Percentiles rank a stretch among this genome's conserved stretches.
Conservation (phyloP, 2,113 vertebrate species). For the Chlamydotis undulata region DNA sequence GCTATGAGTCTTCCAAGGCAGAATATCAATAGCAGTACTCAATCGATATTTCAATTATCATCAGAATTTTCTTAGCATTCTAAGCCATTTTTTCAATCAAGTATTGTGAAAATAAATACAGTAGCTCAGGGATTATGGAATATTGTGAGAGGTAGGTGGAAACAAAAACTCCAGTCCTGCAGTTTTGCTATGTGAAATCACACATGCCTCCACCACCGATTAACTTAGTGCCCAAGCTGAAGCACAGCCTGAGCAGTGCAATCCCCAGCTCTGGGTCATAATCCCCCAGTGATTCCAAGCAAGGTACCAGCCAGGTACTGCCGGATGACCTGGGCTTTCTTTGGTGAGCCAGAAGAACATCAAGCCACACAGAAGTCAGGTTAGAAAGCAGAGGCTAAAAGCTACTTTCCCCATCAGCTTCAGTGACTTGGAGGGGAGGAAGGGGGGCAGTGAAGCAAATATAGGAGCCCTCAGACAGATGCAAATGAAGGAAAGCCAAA, state of each 20-base stretch:
- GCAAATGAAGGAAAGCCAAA: neutral
- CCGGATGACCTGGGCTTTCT: neutral
- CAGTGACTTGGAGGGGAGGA: neutral
- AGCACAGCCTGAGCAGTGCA: neutral
- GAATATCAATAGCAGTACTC: slow-evolving; percentile 56
- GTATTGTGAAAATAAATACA: slow-evolving; percentile 51
- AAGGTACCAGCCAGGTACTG: neutral
- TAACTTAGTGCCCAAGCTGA: neutral
- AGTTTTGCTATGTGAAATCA: neutral
- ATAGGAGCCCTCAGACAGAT: neutral
- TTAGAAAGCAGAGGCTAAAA: neutral
- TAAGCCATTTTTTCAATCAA: slow-evolving; percentile 64
- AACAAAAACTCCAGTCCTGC: neutral
- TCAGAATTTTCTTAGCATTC: slow-evolving; percentile 52
- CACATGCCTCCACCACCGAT: neutral
- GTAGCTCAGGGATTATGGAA: slow-evolving; percentile 33
- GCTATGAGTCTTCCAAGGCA: slow-evolving; percentile 21
- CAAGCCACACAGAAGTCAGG: neutral
- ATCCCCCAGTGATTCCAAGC: neutral
- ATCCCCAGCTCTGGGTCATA: too few species aligned
- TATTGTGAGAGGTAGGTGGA: neutral
- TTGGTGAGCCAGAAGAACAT: neutral
- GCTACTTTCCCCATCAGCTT: neutral
- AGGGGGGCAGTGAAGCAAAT: neutral
- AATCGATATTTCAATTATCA: slow-evolving; percentile 68